Evolutionary conservation across 2,797 vertebrate genomes (phyloP).

Genomic region (Anabas testudineus): DNA sequence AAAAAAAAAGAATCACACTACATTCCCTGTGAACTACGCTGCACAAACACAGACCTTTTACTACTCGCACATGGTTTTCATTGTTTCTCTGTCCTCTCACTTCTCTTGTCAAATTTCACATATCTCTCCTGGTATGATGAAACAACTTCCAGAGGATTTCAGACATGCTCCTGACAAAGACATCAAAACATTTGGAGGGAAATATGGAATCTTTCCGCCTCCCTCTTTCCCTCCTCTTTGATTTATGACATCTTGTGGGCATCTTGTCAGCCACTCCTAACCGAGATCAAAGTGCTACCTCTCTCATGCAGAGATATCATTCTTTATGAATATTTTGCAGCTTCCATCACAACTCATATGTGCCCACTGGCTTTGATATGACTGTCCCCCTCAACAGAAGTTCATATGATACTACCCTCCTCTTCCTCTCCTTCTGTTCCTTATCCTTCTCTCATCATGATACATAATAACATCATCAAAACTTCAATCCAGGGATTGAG

Average conservation of each 20-base stretch:
- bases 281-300: conserved; percentile 58
- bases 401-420: conserved; percentile 45
- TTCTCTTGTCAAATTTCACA: conserved; percentile 11
- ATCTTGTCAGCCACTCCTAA: conserved; percentile 37
- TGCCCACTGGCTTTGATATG: conserved; percentile 56
- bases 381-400: conserved; percentile 59
- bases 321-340: conserved; percentile 43
- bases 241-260: conserved; percentile 55
- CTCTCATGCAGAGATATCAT: conserved; percentile 41
- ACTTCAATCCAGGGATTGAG: conserved; percentile 50
- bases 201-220: conserved; percentile 42
- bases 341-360: conserved; percentile 49
- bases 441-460: conserved; percentile 51
- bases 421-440: conserved; percentile 40
- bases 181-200: conserved; percentile 51
- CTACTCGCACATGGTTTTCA: conserved; percentile 13
- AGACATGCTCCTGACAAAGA: conserved; percentile 44
- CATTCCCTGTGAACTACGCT: background rate
- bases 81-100: conserved; percentile 6
- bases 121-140: conserved; percentile 15
- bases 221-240: conserved; percentile 34
- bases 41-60: background rate
- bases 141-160: conserved; percentile 36
- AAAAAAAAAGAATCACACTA: conserved; percentile 31
- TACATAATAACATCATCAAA: conserved; percentile 56